A percentile compares a stretch with the other conserved stretches of the same genome.
Evolutionary conservation across 2,113 vertebrate species (phyloP).

Genomic region (Cyrtonyx montezumae): DNA sequence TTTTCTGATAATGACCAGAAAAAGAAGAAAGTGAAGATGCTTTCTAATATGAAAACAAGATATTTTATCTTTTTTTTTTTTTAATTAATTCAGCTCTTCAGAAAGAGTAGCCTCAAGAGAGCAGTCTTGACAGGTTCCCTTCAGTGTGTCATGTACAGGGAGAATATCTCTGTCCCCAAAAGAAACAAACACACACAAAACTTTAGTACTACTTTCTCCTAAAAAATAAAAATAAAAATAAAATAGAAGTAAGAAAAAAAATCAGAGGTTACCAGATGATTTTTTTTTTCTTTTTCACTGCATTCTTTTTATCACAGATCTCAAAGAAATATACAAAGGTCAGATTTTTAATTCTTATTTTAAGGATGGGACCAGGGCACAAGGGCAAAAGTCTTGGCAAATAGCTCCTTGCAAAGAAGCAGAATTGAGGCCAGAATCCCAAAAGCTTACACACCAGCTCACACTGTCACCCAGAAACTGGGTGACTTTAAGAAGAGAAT

Average conservation of each 20-base stretch:
- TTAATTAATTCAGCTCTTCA: background rate
- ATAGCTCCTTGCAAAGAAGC: background rate
- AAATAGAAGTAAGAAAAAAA: background rate
- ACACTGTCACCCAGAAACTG: background rate
- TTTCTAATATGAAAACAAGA: background rate
- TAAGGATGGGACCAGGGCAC: background rate
- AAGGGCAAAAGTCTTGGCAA: background rate
- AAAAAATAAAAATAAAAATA: background rate
- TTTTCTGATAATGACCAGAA: background rate
- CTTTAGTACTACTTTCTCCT: background rate
- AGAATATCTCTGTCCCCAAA: background rate
- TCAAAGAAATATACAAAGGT: background rate
- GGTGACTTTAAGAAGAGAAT: background rate
- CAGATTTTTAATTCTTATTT: background rate
- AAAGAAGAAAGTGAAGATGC: background rate
- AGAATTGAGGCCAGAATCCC: background rate
- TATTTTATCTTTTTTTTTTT: background rate
- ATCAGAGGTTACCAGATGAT: background rate
- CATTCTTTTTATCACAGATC: background rate
- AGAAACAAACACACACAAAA: background rate
- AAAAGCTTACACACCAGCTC: background rate
- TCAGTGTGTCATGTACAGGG: background rate
- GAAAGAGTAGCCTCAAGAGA: background rate
- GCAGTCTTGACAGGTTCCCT: background rate
- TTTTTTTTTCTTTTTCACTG: background rate